phyloP scores from a whole-genome alignment of 2,113 vertebrate species.

The Centrocercus urophasianus region DNA sequence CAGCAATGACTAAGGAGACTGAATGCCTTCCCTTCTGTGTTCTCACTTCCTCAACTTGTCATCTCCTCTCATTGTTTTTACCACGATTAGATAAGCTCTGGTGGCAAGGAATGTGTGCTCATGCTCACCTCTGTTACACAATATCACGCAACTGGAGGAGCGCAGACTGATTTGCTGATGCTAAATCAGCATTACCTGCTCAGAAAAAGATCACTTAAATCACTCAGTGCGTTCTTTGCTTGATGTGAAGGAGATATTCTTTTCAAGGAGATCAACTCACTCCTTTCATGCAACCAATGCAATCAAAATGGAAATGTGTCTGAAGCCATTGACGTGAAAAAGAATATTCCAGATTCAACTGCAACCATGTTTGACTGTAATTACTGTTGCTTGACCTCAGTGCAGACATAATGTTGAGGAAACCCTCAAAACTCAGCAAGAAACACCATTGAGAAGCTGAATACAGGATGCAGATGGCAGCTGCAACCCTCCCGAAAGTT shows the following conservation, averaged over 20 bases:
- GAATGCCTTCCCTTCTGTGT: rapidly evolving
- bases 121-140: neutral
- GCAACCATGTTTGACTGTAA: neutral
- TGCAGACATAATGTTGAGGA: neutral
- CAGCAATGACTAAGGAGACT: neutral
- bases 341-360: neutral
- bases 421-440: neutral
- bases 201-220: neutral
- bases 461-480: neutral
- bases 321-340: neutral
- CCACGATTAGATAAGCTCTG: neutral
- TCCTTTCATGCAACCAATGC: neutral
- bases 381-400: neutral
- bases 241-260: neutral
- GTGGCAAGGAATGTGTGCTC: neutral
- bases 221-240: rapidly evolving
- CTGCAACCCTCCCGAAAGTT: neutral
- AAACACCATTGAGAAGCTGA: neutral
- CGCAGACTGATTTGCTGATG: neutral
- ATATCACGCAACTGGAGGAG: neutral
- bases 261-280: neutral
- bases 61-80: neutral
- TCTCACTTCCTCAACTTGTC: neutral
- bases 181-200: neutral
- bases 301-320: neutral